A percentile compares a stretch with the other conserved stretches of the same genome.
phyloP scores from a whole-genome alignment of 1,140 invertebrate species.

The Euwallacea fornicatus region DNA sequence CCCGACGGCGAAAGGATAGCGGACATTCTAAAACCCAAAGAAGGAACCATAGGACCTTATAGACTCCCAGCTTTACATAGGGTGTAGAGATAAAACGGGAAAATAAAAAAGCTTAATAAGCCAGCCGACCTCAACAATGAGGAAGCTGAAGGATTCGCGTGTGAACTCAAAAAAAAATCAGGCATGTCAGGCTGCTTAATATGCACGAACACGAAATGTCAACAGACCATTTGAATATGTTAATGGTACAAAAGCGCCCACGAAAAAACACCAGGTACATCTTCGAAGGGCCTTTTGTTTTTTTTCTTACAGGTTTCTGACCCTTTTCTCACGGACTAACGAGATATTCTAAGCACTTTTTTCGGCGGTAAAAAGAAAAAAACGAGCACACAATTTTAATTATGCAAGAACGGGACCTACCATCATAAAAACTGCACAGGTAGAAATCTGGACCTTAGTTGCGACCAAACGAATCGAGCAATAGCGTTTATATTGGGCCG shows the following conservation, averaged over 20 bases:
- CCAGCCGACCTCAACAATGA: constrained; percentile 11
- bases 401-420: constrained; percentile 41
- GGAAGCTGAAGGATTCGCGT: constrained; percentile 28
- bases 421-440: constrained; percentile 41
- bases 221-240: constrained; percentile 48
- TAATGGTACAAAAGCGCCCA: constrained; percentile 43
- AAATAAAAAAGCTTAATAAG: constrained; percentile 12
- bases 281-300: constrained; percentile 36
- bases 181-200: constrained; percentile 45
- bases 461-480: constrained; percentile 19
- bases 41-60: no score
- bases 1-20: no score
- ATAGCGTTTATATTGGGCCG: constrained; percentile 8
- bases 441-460: constrained; percentile 35
- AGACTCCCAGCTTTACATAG: background rate
- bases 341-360: constrained; percentile 37
- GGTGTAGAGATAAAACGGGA: constrained; percentile 6
- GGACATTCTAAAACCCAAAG: no score
- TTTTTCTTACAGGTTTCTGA: constrained; percentile 41
- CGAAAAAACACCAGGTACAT: constrained; percentile 50
- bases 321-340: constrained; percentile 47
- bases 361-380: constrained; percentile 39
- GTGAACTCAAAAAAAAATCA: constrained; percentile 47
- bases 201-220: constrained; percentile 49
- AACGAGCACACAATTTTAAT: constrained; percentile 41